These are phyloP conservation scores for Pelagia noctiluca DNA, from an alignment of 30 jellyfish, hydroid and myxozoan genomes.

Conservation along the genomic window DNA sequence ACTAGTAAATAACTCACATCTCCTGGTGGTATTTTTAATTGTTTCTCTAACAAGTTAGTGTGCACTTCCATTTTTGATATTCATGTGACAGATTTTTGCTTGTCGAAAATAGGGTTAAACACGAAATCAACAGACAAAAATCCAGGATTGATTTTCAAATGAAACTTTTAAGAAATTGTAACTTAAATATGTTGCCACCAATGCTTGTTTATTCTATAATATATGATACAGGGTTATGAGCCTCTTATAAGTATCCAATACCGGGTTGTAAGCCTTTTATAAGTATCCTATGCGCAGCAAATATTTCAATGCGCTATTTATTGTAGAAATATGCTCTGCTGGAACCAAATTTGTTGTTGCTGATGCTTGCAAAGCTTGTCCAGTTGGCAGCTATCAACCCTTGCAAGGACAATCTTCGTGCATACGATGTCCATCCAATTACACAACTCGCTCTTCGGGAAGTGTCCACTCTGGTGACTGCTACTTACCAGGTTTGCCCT, in stretches of 20 bases:
- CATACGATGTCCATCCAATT: constrained; percentile 26
- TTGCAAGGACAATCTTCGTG: constrained; percentile 40
- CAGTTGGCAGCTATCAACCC: constrained; percentile 58
- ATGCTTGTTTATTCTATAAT: no score
- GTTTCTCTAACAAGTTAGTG: no score
- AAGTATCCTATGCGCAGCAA: not conserved
- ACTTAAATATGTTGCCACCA: no score
- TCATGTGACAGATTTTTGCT: no score
- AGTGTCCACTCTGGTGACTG: constrained; percentile 56
- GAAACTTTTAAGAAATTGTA: no score
- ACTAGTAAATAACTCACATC: not conserved
- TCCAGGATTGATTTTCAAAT: no score
- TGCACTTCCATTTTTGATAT: no score
- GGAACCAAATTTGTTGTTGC: constrained; percentile 66
- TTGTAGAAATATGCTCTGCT: constrained; percentile 65
- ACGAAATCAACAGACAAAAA: no score
- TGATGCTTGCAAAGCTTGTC: constrained; percentile 52
- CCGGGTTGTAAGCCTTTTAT: not conserved
- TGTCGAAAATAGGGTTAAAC: no score
- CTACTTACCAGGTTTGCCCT: not conserved
- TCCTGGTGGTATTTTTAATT: not conserved
- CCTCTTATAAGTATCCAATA: not conserved
- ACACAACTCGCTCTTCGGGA: constrained; percentile 29
- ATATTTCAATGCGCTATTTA: not conserved
- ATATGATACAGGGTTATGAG: no score